A percentile compares a stretch with the other conserved stretches of the same genome.
Conservation (phyloP, 1,140 invertebrate genomes). For the Drosophila cardini region DNA sequence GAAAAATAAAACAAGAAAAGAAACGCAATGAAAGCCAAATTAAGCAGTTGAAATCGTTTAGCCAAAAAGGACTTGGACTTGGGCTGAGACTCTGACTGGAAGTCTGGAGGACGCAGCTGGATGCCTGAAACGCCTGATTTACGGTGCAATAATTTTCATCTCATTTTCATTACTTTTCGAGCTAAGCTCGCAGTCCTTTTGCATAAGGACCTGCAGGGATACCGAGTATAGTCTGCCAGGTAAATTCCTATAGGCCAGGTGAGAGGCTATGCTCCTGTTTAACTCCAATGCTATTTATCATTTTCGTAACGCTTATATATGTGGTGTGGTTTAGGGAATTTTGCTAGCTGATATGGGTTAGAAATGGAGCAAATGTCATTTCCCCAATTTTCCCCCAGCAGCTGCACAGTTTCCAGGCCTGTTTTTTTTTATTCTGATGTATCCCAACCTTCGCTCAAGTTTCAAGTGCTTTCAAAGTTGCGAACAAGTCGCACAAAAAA, state of each 20-base stretch:
- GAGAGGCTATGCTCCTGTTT: slow-evolving; percentile 54
- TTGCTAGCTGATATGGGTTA: slow-evolving; percentile 20
- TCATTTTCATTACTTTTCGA: slow-evolving; percentile 76
- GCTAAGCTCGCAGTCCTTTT: slow-evolving; percentile 45
- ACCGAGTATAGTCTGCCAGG: not conserved
- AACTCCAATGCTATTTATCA: slow-evolving; percentile 73
- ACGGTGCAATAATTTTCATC: slow-evolving; percentile 82
- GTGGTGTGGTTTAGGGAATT: slow-evolving; percentile 16
- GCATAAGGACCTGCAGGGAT: slow-evolving; percentile 27
- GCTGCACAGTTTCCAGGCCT: slow-evolving; percentile 59
- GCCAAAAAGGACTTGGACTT: slow-evolving; percentile 18
- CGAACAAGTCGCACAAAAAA: slow-evolving; percentile 67
- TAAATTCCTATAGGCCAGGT: not conserved
- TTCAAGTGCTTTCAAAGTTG: slow-evolving; percentile 58
- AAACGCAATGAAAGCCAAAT: slow-evolving; percentile 79
- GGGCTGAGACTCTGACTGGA: not conserved
- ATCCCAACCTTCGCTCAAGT: not conserved
- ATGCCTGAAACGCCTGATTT: slow-evolving; percentile 66
- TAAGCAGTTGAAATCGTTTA: slow-evolving; percentile 80
- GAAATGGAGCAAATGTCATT: slow-evolving; percentile 33
- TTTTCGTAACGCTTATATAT: slow-evolving; percentile 60
- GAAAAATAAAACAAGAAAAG: slow-evolving; percentile 49
- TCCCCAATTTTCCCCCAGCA: slow-evolving; percentile 32
- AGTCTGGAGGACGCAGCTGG: slow-evolving; percentile 58
- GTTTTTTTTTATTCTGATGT: slow-evolving; percentile 14